Evolutionary conservation across 2,113 vertebrate genomes (phyloP).

Genomic region (Petaurus breviceps): DNA sequence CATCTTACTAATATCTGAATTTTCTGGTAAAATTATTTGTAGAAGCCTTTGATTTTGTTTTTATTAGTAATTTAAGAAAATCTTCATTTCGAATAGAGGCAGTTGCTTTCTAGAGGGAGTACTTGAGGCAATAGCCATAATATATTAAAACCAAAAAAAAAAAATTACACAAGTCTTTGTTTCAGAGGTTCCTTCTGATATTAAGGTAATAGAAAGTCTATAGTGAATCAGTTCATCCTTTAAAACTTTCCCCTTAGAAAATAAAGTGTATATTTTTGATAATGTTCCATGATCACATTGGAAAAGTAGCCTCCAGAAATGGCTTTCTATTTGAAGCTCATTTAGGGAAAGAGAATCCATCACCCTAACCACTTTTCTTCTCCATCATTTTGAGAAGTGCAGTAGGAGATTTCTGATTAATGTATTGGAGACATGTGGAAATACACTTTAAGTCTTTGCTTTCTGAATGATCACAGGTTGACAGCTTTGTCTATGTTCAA

Average conservation of each 20-base stretch:
- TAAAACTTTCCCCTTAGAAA: slow-evolving; percentile 3
- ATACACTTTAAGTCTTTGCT: neutral
- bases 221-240: neutral
- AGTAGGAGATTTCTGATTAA: slow-evolving; percentile 19
- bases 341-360: slow-evolving; percentile 40
- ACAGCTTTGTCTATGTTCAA: slow-evolving; percentile 29
- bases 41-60: neutral
- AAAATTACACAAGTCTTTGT: neutral
- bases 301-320: slow-evolving; percentile 37
- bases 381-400: neutral
- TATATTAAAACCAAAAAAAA: neutral
- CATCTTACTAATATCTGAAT: neutral
- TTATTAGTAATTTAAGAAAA: slow-evolving; percentile 35
- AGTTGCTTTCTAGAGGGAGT: neutral
- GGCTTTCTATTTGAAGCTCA: neutral
- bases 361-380: slow-evolving; percentile 15
- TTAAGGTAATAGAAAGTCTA: neutral
- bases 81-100: neutral
- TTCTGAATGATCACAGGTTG: neutral
- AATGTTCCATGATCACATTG: slow-evolving; percentile 5
- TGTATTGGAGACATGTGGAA: slow-evolving; percentile 5
- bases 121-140: neutral
- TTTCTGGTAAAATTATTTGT: neutral
- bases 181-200: neutral
- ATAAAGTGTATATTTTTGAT: neutral